phyloP scores from a whole-genome alignment of 2,888 invertebrate genomes.

The Lapara coniferarum region DNA sequence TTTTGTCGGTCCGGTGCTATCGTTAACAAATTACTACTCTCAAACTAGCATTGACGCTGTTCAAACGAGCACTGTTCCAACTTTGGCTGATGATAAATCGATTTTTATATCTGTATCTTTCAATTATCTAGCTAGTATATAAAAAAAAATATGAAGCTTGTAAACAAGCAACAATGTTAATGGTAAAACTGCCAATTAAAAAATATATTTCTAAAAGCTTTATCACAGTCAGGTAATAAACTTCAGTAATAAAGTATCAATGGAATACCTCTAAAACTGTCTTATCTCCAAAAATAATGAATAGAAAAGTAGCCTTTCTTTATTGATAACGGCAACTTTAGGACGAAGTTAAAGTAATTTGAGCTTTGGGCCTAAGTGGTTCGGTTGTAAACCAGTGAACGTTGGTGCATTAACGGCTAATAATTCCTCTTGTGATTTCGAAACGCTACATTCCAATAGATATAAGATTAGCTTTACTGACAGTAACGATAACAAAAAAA shows the following conservation, averaged over 20 bases:
- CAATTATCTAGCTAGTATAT: neutral
- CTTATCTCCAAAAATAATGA: constrained; percentile 23
- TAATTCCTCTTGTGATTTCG: constrained; percentile 73
- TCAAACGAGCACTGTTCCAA: constrained; percentile 7
- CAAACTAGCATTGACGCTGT: constrained; percentile 28
- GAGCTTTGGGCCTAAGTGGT: constrained; percentile 66
- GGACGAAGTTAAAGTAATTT: constrained; percentile 56
- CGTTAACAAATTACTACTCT: constrained; percentile 76
- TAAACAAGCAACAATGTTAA: neutral
- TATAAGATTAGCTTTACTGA: constrained; percentile 69
- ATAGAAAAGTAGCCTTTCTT: constrained; percentile 27
- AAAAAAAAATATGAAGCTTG: no score
- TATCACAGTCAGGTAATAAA: constrained; percentile 10
- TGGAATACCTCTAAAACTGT: constrained; percentile 25
- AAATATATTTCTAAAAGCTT: neutral
- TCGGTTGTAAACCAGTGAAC: constrained; percentile 64
- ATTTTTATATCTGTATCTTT: constrained; percentile 20
- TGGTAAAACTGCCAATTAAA: neutral
- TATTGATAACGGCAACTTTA: constrained; percentile 33
- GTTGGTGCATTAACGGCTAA: constrained; percentile 71
- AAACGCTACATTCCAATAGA: constrained; percentile 71
- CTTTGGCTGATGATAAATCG: constrained; percentile 22
- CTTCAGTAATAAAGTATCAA: neutral
- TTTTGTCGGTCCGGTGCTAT: constrained; percentile 69
- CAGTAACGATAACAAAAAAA: constrained; percentile 66